A percentile compares a stretch with the other conserved stretches of the same genome.
These are phyloP conservation scores for Ceyx cyanopectus DNA, from an alignment of 2,113 vertebrate genomes.

Conservation along the genomic window DNA sequence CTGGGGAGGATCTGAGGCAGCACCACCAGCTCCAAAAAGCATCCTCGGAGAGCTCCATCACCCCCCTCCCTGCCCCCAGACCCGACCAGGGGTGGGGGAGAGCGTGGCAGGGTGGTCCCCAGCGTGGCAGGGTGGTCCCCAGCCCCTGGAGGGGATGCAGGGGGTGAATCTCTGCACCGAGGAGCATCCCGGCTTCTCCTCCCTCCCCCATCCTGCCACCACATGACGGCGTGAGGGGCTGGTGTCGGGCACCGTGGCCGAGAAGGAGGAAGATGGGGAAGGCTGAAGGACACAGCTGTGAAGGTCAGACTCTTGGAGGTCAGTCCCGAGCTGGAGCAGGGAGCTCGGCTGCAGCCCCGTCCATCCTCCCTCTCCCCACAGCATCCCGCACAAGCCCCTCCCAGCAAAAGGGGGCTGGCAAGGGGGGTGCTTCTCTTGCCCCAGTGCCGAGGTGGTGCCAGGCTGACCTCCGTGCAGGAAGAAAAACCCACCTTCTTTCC, in stretches of 20 bases:
- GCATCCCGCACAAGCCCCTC: conserved; percentile 57
- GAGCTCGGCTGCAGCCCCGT: not conserved
- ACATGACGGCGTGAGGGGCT: not conserved
- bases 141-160: not conserved
- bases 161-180: not conserved
- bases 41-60: not conserved
- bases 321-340: not conserved
- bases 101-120: accelerated
- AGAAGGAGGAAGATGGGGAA: not conserved
- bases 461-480: not conserved
- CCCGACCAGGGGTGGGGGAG: not conserved
- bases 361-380: conserved; percentile 31
- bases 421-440: not conserved
- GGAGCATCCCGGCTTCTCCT: not conserved
- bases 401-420: not conserved
- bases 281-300: conserved; percentile 37
- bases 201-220: not conserved
- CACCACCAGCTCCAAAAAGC: not conserved
- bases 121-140: not conserved
- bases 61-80: not conserved
- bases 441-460: not conserved
- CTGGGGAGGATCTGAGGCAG: not conserved
- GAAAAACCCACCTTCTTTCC: not conserved
- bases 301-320: conserved; percentile 50
- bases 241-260: not conserved